Base-by-base conservation (phyloP, 2,888 invertebrate genomes). In the Seladonia tumulorum region DNA sequence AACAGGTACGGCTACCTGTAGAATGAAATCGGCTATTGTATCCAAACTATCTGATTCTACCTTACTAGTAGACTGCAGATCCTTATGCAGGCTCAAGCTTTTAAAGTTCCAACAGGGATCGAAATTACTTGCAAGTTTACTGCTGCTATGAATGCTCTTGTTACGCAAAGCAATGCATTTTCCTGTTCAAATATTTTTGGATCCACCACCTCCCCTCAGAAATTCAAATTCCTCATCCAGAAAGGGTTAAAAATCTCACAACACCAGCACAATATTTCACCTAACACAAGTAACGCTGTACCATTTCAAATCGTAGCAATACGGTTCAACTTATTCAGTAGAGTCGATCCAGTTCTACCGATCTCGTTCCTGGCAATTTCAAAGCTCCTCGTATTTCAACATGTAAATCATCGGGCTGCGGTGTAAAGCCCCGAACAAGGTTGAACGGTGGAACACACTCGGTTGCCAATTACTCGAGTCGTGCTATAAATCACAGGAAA, bases 401-500 rank as follows among this genome's bases (percentile, higher is more conserved):
- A n/a, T 16, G 63, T 42, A 60, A 49, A 77, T 76, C 47, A 68
- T 39, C 42, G 16, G 29, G 12, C 49, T 72, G 70, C 39, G 49
- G 57, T 47, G 63, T 57, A 77, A 77, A 83, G 47, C 42, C 8
- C 10, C 4, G 16, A 25, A 8, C 14, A 35, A 16, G 57, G 49
- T 83, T 68, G 75, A 63, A 57, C 53, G 63, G 35, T n/a, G 25
- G 70, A 42, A 53, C 53, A 39, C 25, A 68, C 25, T 53, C 42
- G 39, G 57, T 47, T 39, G 16, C 78, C 75, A 72, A 85, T 85
- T 79, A 85, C 85, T 63, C 57, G 53, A 25, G 79, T 42, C 63
- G 84, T 25, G 70, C 22, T 66, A 53, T 85, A 85, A 85, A 85
- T 85, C 75, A 76, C 22, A 12, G 53, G 14, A 57, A 75, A 84